Percentiles rank a stretch among this genome's conserved stretches.
Evolutionary conservation across 2,113 vertebrate species (phyloP).

Genomic region (Anseranas semipalmata): DNA sequence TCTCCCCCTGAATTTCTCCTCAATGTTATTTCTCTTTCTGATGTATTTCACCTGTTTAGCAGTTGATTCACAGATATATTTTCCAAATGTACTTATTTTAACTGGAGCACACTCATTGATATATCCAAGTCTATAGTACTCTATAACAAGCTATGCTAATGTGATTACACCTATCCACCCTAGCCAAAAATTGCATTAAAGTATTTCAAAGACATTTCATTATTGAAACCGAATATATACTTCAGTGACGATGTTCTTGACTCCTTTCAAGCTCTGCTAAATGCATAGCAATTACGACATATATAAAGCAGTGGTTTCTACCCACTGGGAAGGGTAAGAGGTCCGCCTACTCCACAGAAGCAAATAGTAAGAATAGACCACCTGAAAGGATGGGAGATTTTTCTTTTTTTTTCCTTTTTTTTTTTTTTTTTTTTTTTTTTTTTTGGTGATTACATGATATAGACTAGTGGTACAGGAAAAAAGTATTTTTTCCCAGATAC

Average conservation of each 20-base stretch:
- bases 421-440: not conserved
- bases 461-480: not conserved
- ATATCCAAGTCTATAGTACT: not conserved
- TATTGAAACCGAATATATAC: not conserved
- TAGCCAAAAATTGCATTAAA: not conserved
- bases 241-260: not conserved
- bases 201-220: not conserved
- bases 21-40: not conserved
- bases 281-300: not conserved
- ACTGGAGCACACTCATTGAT: not conserved
- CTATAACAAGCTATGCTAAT: not conserved
- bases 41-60: not conserved
- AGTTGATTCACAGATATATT: not conserved
- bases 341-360: not conserved
- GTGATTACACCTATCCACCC: not conserved
- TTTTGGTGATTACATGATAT: not conserved
- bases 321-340: not conserved
- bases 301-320: not conserved
- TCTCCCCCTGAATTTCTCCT: not conserved
- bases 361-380: not conserved
- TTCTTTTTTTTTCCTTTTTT: too few species aligned
- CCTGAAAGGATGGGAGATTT: not conserved
- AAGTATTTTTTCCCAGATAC: not conserved
- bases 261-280: not conserved
- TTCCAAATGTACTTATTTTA: not conserved